Base-by-base conservation (phyloP, 30 jellyfish, hydroid and myxozoan species). In the Clytia hemisphaerica region DNA sequence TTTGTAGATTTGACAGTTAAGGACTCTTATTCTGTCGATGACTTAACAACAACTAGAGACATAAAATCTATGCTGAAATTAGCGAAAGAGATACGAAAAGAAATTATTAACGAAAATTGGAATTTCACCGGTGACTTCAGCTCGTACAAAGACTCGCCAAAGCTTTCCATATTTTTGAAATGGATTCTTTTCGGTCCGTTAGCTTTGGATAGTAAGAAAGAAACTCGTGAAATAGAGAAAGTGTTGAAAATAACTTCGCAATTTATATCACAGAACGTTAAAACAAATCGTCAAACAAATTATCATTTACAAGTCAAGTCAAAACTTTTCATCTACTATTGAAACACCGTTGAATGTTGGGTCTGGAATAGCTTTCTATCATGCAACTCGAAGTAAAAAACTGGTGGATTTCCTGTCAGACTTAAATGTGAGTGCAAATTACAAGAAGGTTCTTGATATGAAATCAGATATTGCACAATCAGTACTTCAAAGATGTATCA, bases 321-420 rank as follows among this genome's bases (percentile, higher is more conserved):
- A n/a, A n/a, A n/a, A n/a, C n/a, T n/a, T n/a, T n/a, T n/a, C n/a
- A n/a, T n/a, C n/a, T n/a, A n/a, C n/a, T 40, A 51, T 51, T 24
- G 66, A 51, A 24, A 51, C 66, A 51, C 66, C 66, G 12, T 24
- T 51, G 21, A 9, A 14, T 9, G 66, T 51, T 51, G 66, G 66
- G 12, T 12, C 21, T 7, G 32, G 66, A 24, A 7, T 51, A 21
- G 12, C 9, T 7, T 7, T 24, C 21, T 21, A 51, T 21, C 66
- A 51, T 7, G 28, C 14, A 21, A 51, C 66, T 9, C 14, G 66
- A 12, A 51, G 66, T 59, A 29, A 59, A 29, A 29, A 59, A 62
- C 63, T 59, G 15, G 29, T 59, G 22, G 64, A 59, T 63, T 15
- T 32, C 24, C 73, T 59, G 22, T 59, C 12, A 6, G 73, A 59